Evolutionary conservation across 30 jellyfish, hydroid and myxozoan species (phyloP).

Genomic region (Catostylus mosaicus): DNA sequence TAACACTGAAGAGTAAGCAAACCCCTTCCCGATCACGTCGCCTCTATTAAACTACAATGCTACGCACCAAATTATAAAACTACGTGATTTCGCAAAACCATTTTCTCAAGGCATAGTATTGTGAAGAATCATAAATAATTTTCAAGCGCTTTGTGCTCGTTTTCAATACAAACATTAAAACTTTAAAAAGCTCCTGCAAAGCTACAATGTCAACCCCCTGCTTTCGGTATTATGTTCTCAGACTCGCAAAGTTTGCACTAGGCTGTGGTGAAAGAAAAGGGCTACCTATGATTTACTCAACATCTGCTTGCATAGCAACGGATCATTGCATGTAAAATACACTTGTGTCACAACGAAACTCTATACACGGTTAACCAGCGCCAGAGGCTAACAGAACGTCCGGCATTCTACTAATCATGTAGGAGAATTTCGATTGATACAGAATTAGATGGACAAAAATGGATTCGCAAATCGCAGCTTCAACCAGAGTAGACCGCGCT

Average conservation of each 20-base stretch:
- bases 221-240: neutral
- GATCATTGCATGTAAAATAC: neutral
- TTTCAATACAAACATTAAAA: no score
- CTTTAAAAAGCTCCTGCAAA: neutral
- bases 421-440: neutral
- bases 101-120: no score
- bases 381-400: neutral
- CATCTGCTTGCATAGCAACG: constrained; percentile 61
- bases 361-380: neutral
- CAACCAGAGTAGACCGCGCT: neutral
- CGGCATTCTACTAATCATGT: neutral
- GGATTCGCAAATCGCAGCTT: neutral
- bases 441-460: constrained; percentile 13
- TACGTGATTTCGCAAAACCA: no score
- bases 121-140: no score
- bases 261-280: constrained; percentile 23
- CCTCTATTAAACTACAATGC: no score
- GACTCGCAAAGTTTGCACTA: constrained; percentile 26
- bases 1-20: no score
- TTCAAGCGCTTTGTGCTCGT: no score
- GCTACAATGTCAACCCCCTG: constrained; percentile 24
- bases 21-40: no score
- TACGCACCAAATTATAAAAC: no score
- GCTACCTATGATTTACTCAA: constrained; percentile 21
- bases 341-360: neutral